Conservation (phyloP, 1,140 invertebrate genomes). For the Neotoxoptera formosana region DNA sequence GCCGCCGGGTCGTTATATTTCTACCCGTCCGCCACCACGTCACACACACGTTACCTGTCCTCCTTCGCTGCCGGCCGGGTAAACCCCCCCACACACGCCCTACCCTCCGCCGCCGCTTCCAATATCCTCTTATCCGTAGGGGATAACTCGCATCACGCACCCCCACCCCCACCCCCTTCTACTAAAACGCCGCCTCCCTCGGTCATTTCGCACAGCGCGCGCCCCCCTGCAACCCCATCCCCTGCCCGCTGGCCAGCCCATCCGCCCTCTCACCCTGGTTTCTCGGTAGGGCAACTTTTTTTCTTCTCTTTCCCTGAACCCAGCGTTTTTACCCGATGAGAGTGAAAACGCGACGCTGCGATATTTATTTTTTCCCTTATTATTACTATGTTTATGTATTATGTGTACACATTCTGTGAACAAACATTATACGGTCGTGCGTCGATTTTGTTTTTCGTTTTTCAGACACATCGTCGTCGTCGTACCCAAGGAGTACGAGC, state of each 20-base stretch:
- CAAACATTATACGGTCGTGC: background rate
- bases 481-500: background rate
- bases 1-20: conserved; percentile 43
- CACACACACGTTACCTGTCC: conserved; percentile 31
- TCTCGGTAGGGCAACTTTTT: background rate
- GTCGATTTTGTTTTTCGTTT: conserved; percentile 48
- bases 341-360: background rate
- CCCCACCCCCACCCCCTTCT: too few relatives aligned
- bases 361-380: background rate
- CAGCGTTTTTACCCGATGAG: background rate
- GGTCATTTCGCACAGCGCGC: background rate
- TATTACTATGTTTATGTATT: background rate
- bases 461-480: background rate
- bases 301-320: background rate
- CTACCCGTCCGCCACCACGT: background rate
- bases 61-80: background rate
- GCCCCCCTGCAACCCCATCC: background rate
- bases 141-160: background rate
- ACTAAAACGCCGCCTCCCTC: background rate
- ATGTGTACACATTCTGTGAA: background rate
- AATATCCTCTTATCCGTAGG: background rate
- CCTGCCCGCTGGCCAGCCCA: background rate
- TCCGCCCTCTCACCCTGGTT: background rate
- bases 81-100: background rate
- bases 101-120: background rate